A percentile compares a stretch with the other conserved stretches of the same genome.
These are phyloP conservation scores for Aporophyla nigra DNA, from an alignment of 2,888 invertebrate genomes.

Conservation along the genomic window DNA sequence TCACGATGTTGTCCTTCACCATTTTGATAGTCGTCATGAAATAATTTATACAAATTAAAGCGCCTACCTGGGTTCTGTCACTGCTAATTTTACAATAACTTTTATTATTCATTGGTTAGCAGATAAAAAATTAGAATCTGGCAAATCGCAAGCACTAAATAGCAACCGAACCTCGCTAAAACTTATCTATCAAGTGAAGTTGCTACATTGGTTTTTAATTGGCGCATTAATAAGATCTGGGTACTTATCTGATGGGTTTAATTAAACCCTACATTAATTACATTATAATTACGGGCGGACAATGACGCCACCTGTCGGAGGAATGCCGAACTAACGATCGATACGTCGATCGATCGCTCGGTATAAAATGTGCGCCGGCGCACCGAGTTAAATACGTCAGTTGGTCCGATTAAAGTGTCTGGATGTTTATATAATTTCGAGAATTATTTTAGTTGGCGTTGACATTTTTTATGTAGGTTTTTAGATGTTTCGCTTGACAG, in stretches of 20 bases:
- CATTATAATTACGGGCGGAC: slow-evolving; percentile 86
- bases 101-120: background rate
- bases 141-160: slow-evolving; percentile 2
- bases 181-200: slow-evolving; percentile 57
- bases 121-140: slow-evolving; percentile 12
- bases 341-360: slow-evolving; percentile 66
- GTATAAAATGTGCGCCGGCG: slow-evolving; percentile 62
- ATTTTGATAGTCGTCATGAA: too few species aligned
- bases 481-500: background rate
- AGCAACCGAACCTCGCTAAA: slow-evolving; percentile 12
- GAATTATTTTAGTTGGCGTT: slow-evolving; percentile 21
- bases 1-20: too few species aligned
- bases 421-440: slow-evolving; percentile 53
- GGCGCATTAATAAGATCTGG: slow-evolving; percentile 83
- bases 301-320: slow-evolving; percentile 85
- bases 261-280: slow-evolving; percentile 88
- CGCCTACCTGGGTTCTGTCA: too few species aligned
- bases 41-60: too few species aligned
- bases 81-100: too few species aligned
- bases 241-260: slow-evolving; percentile 84
- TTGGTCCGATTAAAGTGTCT: slow-evolving; percentile 57
- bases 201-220: slow-evolving; percentile 77
- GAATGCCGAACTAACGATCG: slow-evolving; percentile 83
- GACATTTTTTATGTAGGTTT: slow-evolving; percentile 29
- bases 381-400: slow-evolving; percentile 61